Conservation (phyloP, 2,797 vertebrate species). For the Caiman crocodilus region DNA sequence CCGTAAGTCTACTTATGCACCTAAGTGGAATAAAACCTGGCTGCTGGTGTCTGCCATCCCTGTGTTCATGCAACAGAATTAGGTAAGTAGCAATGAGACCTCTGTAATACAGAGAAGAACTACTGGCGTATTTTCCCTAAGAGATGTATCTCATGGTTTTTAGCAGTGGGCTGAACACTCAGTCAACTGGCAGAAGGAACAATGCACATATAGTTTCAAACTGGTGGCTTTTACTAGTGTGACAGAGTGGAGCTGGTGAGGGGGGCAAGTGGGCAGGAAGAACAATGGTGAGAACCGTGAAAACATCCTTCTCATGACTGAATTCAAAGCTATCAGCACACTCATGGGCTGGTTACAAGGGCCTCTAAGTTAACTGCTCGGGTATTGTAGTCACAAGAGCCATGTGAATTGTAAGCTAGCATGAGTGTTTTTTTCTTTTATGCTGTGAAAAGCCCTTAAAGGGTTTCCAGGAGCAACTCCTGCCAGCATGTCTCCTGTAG, state of each 20-base stretch:
- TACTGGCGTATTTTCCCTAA: not conserved
- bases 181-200: not conserved
- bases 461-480: not conserved
- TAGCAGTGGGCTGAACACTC: not conserved
- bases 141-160: not conserved
- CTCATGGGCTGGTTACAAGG: not conserved
- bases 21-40: no score
- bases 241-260: not conserved
- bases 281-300: not conserved
- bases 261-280: not conserved
- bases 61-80: not conserved
- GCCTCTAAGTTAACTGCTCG: not conserved
- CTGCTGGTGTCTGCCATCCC: not conserved
- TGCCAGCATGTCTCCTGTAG: not conserved
- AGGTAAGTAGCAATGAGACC: not conserved
- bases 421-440: not conserved
- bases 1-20: not conserved
- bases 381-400: not conserved
- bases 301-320: not conserved
- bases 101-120: not conserved
- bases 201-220: rapidly evolving
- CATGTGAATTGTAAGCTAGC: not conserved
- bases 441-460: not conserved
- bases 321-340: not conserved
- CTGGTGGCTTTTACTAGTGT: not conserved